Conservation (phyloP, 1,140 invertebrate genomes). For the Triops cancriformis region DNA sequence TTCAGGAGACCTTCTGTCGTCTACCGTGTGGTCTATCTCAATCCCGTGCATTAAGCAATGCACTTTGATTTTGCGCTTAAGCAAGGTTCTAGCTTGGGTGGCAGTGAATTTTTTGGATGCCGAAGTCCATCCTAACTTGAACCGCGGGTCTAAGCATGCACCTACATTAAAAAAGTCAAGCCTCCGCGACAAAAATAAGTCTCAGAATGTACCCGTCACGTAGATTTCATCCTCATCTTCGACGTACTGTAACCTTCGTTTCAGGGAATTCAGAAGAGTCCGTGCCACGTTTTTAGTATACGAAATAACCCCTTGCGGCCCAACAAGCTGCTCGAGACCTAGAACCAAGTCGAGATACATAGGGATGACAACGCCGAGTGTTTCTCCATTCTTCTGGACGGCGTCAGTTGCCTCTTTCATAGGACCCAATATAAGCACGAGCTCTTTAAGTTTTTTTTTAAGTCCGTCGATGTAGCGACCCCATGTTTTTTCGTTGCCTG, state of each 20-base stretch:
- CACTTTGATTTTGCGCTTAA: no score
- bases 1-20: no score
- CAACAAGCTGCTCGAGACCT: neutral
- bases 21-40: neutral
- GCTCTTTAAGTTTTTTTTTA: conserved; percentile 13
- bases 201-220: no score
- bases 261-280: neutral
- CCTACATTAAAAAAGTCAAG: conserved; percentile 17
- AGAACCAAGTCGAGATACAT: conserved; percentile 12
- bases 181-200: neutral
- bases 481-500: conserved; percentile 18
- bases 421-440: no score
- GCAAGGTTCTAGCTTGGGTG: no score
- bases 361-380: no score
- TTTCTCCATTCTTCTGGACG: no score
- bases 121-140: no score
- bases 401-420: no score
- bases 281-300: conserved; percentile 16
- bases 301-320: conserved; percentile 14
- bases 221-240: no score
- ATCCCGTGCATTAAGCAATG: neutral
- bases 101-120: no score
- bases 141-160: conserved; percentile 3
- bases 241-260: conserved; percentile 1
- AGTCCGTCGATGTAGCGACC: conserved; percentile 7